These are phyloP conservation scores for Meteorus colon DNA, from an alignment of 2,888 invertebrate genomes.

Conservation along the genomic window DNA sequence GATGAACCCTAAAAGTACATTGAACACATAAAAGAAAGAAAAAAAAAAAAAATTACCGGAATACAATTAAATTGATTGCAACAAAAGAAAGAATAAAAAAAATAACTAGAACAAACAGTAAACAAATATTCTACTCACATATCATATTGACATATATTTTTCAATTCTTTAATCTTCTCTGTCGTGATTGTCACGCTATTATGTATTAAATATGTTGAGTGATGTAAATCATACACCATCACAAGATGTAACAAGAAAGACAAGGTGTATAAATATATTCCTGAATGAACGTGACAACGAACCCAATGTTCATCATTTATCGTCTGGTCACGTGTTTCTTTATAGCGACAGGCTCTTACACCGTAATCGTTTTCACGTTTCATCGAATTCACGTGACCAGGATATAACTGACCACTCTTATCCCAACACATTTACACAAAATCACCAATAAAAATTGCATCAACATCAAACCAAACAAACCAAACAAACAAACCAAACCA, in stretches of 20 bases:
- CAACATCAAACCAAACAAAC: neutral
- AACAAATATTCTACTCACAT: neutral
- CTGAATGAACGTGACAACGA: conserved; percentile 36
- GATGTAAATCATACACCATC: conserved; percentile 9
- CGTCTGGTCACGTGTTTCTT: conserved; percentile 45
- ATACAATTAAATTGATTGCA: neutral
- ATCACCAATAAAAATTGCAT: conserved; percentile 3
- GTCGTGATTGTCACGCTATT: neutral
- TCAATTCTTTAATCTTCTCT: neutral
- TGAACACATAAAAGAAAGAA: neutral
- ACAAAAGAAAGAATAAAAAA: neutral
- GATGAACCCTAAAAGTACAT: conserved; percentile 12
- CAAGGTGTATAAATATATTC: conserved; percentile 32
- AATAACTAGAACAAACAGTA: neutral
- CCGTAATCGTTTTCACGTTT: conserved; percentile 39
- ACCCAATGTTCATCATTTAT: conserved; percentile 37
- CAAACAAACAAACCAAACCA: neutral
- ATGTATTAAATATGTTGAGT: conserved; percentile 1
- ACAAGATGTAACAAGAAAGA: conserved; percentile 27
- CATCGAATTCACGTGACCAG: conserved; percentile 44
- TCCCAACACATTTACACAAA: conserved; percentile 19
- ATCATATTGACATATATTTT: neutral
- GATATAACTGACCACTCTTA: conserved; percentile 41
- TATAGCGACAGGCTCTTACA: conserved; percentile 32
- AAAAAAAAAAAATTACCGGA: conserved; percentile 9